phyloP scores from a whole-genome alignment of 2,113 vertebrate species.

The Callipepla squamata region DNA sequence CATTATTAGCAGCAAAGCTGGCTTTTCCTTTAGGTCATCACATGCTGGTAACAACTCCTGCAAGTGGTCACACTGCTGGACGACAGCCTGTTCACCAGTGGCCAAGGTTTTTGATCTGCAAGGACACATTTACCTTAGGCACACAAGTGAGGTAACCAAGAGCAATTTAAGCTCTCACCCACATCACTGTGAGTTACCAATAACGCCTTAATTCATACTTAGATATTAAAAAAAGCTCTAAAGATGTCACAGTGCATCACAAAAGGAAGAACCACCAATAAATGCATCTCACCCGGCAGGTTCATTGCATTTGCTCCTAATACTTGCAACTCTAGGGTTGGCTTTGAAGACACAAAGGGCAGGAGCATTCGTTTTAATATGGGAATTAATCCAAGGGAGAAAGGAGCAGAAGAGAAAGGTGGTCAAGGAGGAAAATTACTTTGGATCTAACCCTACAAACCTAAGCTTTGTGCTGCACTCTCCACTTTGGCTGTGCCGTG shows the following conservation, averaged over 20 bases:
- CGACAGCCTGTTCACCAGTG: not conserved
- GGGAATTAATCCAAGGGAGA: constrained; percentile 12
- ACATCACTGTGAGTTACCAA: not conserved
- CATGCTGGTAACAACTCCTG: not conserved
- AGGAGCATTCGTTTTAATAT: constrained; percentile 10
- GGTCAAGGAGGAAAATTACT: constrained; percentile 63
- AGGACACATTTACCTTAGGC: not conserved
- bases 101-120: not conserved
- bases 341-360: constrained; percentile 44
- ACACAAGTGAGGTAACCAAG: not conserved
- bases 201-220: not conserved
- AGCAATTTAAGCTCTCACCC: not conserved
- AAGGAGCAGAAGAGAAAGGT: not conserved
- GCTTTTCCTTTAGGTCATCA: not conserved
- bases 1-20: not conserved
- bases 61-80: not conserved
- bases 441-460: constrained; percentile 50
- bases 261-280: not conserved
- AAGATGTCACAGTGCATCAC: not conserved
- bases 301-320: not conserved
- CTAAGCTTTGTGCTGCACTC: not conserved
- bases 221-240: not conserved
- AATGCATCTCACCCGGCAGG: not conserved
- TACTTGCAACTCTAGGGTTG: not conserved
- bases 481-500: not conserved